Conservation (phyloP, 2,888 invertebrate genomes). For the Lamellibrachia columna region DNA sequence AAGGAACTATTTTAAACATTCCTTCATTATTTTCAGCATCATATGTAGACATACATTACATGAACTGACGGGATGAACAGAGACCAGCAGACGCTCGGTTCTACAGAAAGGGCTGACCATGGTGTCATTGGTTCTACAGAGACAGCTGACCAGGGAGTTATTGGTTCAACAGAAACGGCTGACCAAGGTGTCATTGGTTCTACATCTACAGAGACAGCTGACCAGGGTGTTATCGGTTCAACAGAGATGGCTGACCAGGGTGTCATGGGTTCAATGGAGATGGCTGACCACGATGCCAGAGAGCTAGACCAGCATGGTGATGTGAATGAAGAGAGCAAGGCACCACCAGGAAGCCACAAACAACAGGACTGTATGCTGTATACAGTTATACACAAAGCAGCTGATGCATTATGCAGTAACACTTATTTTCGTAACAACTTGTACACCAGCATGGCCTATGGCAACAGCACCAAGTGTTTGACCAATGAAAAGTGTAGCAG, state of each 20-base stretch:
- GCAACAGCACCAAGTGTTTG: neutral
- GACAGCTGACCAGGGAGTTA: no score
- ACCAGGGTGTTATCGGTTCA: no score
- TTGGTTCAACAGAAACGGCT: neutral
- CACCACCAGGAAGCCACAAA: neutral
- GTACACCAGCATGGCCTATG: neutral
- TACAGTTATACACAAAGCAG: neutral
- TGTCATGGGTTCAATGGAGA: neutral
- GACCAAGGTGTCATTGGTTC: neutral
- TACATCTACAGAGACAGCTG: no score
- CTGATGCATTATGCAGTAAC: neutral
- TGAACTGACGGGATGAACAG: neutral
- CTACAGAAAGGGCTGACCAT: no score
- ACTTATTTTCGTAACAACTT: neutral
- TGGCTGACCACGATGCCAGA: neutral
- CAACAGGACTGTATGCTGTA: conserved; percentile 9
- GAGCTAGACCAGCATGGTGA: neutral
- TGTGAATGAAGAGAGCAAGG: neutral
- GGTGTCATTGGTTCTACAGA: no score
- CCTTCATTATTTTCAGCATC: neutral
- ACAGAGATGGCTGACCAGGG: no score
- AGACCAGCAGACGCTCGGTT: neutral
- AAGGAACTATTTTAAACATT: neutral
- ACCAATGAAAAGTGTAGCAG: neutral
- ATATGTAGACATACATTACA: neutral